Base-by-base conservation (phyloP, 2,113 vertebrate species). In the Morone chrysops region DNA sequence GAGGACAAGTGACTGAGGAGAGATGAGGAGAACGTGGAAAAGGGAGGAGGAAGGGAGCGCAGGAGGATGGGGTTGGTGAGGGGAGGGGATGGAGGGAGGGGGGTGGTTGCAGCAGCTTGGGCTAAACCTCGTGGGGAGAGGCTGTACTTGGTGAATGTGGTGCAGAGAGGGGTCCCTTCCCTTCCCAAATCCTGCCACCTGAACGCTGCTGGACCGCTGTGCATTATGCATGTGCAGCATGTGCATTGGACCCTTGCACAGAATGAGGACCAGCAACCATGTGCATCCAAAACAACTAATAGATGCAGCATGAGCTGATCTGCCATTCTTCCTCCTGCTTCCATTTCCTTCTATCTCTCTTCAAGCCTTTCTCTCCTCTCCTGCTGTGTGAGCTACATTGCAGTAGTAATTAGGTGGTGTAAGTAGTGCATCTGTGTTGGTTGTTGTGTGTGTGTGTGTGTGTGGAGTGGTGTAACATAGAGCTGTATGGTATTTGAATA, bases 161-260 rank as follows among this genome's bases (percentile, higher is more conserved):
- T 81, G 68, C 65, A 69, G 75, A 66, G 54, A 31, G 25, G 45
- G 78, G 66, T n/a, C 57, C 81, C 68, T 8, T 89, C 65, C 65
- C n/a, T 50, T 66, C 75, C 70, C 36, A 3, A 12, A 83, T 67
- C 41, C 43, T 82, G 68, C 77, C 88, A 87, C 80, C 89, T 88
- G 71, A 87, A 70, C 47, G 40, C 74, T 81, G 63, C 62, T 10
- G 62, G 62, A 56, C 63, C 22, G 57, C 60, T 78, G 70, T 90
- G 86, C 86, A 92, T 90, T 84, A 89, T 92, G 82, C 75, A 92
- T 92, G 82, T 31, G 57, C 73, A 73, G 66, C 70, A 69, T 81
- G 82, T 84, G 83, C 60, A 53, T 65, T 12, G 13, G 78, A 53
- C 54, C 25, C 61, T 80, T 57, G 17, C 41, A 12, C 60, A 74